phyloP scores from a whole-genome alignment of 2,888 invertebrate species.

The Aleiodes leptofemur region DNA sequence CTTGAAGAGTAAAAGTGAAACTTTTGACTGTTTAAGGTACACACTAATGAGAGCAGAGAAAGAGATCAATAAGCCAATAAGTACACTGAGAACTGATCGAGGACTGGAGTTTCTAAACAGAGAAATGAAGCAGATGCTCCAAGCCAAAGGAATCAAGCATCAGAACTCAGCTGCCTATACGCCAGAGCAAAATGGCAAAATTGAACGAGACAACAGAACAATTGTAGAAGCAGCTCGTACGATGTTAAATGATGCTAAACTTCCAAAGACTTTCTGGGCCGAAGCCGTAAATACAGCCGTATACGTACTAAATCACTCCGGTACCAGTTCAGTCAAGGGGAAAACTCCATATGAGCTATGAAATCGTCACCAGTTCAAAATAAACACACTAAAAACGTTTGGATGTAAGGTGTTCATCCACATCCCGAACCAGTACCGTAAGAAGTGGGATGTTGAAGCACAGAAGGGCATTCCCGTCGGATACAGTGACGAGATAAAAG shows the following conservation, averaged over 20 bases:
- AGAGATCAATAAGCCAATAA: background rate
- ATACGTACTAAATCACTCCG: no score
- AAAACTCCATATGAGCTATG: no score
- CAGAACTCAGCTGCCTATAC: no score
- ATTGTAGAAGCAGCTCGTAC: slow-evolving; percentile 5
- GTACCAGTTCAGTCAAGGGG: no score
- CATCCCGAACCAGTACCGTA: slow-evolving; percentile 38
- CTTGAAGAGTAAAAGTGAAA: background rate
- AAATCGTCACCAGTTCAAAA: background rate
- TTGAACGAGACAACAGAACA: background rate
- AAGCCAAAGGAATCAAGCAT: no score
- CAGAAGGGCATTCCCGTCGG: slow-evolving; percentile 39
- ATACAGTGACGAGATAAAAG: slow-evolving; percentile 37
- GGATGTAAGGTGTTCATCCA: background rate
- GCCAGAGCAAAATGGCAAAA: background rate
- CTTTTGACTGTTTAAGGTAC: background rate
- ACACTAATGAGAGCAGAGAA: background rate
- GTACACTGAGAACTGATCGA: background rate
- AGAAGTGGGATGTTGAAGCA: slow-evolving; percentile 40
- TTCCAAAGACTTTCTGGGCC: background rate
- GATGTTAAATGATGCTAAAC: background rate
- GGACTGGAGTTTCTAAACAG: background rate
- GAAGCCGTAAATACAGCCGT: no score
- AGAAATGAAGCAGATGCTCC: background rate
- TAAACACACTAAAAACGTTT: background rate